Evolutionary conservation across 2,888 invertebrate genomes (phyloP).

Genomic region (Oxycera nigricornis): DNA sequence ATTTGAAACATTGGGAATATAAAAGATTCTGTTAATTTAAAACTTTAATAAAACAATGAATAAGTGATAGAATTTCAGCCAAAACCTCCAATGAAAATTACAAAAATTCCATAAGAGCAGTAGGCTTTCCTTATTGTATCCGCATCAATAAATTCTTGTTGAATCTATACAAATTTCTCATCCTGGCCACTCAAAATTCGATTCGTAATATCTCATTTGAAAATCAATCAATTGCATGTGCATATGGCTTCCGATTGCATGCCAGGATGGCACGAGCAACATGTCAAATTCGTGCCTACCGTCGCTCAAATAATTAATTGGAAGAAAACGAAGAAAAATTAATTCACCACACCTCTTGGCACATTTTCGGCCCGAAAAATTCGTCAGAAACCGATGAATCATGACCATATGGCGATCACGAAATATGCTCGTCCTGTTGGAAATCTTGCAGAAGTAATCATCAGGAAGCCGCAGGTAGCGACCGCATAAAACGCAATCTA

Average conservation of each 20-base stretch:
- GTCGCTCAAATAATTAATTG: conserved; percentile 24
- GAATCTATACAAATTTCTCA: no score
- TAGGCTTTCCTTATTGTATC: no score
- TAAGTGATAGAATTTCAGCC: no score
- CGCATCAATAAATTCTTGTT: no score
- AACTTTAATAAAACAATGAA: no score
- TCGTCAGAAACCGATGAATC: conserved; percentile 14
- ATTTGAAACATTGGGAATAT: no score
- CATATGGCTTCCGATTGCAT: conserved; percentile 1
- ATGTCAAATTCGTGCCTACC: conserved; percentile 13
- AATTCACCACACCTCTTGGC: conserved; percentile 42
- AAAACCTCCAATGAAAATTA: no score
- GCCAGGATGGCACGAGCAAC: conserved; percentile 13
- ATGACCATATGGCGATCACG: conserved; percentile 24
- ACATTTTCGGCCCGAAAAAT: conserved; percentile 34
- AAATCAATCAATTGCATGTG: conserved; percentile 26
- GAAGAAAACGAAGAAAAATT: conserved; percentile 41
- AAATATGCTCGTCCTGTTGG: background rate
- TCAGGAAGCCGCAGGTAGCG: conserved; percentile 37
- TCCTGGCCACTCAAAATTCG: no score
- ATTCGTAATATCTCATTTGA: conserved; percentile 11
- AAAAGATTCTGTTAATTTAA: no score
- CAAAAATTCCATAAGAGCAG: no score
- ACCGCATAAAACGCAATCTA: conserved; percentile 27
- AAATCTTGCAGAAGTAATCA: conserved; percentile 33